phyloP scores from a whole-genome alignment of 1,140 invertebrate species.

The Batillaria attramentaria region DNA sequence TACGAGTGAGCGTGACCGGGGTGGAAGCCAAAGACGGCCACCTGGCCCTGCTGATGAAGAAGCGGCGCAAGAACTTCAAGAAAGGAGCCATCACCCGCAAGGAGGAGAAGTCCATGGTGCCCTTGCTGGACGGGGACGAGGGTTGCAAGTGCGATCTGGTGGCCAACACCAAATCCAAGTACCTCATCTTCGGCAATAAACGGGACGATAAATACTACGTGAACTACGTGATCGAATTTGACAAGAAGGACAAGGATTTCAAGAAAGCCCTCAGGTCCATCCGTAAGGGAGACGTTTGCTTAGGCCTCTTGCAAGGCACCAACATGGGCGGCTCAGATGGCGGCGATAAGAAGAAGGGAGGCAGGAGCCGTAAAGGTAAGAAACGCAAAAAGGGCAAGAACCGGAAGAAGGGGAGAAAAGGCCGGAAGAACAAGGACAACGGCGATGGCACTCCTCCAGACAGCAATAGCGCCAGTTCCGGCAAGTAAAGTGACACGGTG shows the following conservation, averaged over 20 bases:
- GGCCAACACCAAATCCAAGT: slow-evolving; percentile 57
- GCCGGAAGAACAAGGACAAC: slow-evolving; percentile 9
- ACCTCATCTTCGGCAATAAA: slow-evolving; percentile 75
- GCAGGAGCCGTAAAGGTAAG: slow-evolving; percentile 18
- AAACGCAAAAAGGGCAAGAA: slow-evolving; percentile 28
- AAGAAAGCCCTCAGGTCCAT: slow-evolving; percentile 46
- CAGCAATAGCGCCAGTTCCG: no score
- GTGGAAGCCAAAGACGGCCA: slow-evolving; percentile 69
- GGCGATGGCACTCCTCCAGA: no score
- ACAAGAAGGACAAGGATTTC: slow-evolving; percentile 49
- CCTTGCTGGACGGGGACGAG: slow-evolving; percentile 70
- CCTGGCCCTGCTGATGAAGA: slow-evolving; percentile 67
- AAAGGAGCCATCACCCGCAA: slow-evolving; percentile 61
- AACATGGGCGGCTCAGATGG: not conserved
- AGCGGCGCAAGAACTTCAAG: slow-evolving; percentile 71
- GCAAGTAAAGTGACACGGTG: no score
- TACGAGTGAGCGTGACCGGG: slow-evolving; percentile 53
- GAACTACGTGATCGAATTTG: slow-evolving; percentile 47
- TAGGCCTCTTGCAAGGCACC: slow-evolving; percentile 31
- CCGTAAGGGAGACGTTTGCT: slow-evolving; percentile 45
- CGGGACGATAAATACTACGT: slow-evolving; percentile 64
- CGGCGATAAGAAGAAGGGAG: not conserved
- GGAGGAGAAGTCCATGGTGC: slow-evolving; percentile 63
- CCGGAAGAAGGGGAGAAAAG: slow-evolving; percentile 22
- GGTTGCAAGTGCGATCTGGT: slow-evolving; percentile 68